These are phyloP conservation scores for Synergus itoensis DNA, from an alignment of 2,888 invertebrate genomes.

Conservation along the genomic window DNA sequence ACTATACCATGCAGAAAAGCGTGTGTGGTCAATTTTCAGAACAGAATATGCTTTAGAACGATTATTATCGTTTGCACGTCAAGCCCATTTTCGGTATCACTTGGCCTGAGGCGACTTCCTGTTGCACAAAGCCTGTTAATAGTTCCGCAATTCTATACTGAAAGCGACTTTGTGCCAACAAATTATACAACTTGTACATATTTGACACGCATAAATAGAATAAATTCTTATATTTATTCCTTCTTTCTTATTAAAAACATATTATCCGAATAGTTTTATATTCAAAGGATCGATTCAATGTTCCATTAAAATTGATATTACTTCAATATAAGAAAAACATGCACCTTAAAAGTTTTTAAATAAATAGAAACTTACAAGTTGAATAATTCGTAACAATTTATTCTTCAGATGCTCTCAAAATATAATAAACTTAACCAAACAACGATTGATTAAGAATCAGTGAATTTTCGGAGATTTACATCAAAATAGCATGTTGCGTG, in stretches of 20 bases:
- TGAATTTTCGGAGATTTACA: too few relatives aligned
- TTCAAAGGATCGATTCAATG: too few relatives aligned
- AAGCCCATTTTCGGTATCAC: constrained; percentile 24
- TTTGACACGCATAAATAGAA: neutral
- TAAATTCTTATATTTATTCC: neutral
- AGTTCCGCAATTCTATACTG: neutral
- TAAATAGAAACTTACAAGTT: too few relatives aligned
- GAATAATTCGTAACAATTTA: too few relatives aligned
- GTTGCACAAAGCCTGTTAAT: constrained; percentile 26
- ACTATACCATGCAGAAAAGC: neutral
- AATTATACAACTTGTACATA: neutral
- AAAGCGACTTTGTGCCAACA: neutral
- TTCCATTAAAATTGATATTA: too few relatives aligned
- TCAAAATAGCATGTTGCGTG: too few relatives aligned
- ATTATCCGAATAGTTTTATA: too few relatives aligned
- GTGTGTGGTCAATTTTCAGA: neutral
- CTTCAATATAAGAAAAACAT: too few relatives aligned
- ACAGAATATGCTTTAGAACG: constrained; percentile 6
- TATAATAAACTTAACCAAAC: too few relatives aligned
- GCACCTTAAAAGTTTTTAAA: too few relatives aligned
- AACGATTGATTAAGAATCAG: too few relatives aligned
- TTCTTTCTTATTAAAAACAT: neutral
- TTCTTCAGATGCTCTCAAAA: too few relatives aligned
- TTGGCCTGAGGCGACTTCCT: constrained; percentile 26
- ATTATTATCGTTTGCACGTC: constrained; percentile 37